Evolutionary conservation across 2,113 vertebrate genomes (phyloP).

Genomic region (Brienomyrus brachyistius): DNA sequence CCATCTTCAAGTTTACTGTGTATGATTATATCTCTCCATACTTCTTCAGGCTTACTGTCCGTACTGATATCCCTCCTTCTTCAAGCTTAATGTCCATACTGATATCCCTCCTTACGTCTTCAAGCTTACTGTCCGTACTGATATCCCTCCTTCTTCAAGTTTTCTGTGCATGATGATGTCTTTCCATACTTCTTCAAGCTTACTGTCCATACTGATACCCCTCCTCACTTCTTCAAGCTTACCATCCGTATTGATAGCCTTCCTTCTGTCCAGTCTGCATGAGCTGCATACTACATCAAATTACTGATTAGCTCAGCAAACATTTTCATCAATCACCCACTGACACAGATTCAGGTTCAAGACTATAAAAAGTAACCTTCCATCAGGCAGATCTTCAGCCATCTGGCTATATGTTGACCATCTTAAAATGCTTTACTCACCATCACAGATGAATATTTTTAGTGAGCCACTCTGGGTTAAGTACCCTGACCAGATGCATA

Average conservation of each 20-base stretch:
- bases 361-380: background rate
- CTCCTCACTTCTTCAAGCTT: background rate
- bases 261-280: background rate
- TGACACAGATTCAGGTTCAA: background rate
- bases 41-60: background rate
- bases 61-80: no score
- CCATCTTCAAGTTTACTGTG: background rate
- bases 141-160: no score
- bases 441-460: conserved; percentile 2
- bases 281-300: background rate
- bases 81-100: background rate
- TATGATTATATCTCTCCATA: background rate
- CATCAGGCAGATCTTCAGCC: background rate
- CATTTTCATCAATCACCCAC: background rate
- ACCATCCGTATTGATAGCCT: background rate
- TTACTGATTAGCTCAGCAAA: background rate
- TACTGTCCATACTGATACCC: background rate
- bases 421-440: background rate
- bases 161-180: no score
- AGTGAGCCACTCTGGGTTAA: background rate
- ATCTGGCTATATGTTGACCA: background rate
- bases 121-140: background rate
- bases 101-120: background rate
- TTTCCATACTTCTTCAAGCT: background rate
- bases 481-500: background rate